Percentiles rank a stretch among this genome's conserved stretches.
phyloP scores from a whole-genome alignment of 2,888 invertebrate species.

The Chaitophorus viminalis region DNA sequence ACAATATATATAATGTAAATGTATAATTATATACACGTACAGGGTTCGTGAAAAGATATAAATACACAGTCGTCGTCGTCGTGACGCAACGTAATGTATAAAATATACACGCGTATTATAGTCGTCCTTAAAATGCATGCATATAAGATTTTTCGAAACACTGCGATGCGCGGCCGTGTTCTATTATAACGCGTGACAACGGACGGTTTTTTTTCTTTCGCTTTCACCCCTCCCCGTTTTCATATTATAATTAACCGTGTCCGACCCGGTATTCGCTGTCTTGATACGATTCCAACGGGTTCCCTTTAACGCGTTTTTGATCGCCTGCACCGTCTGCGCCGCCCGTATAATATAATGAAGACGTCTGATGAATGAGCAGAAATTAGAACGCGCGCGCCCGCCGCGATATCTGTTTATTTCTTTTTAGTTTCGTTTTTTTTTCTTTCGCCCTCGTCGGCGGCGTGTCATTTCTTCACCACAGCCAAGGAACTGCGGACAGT shows the following conservation, averaged over 20 bases:
- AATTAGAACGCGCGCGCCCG: background rate
- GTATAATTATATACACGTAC: background rate
- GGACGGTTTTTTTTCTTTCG: background rate
- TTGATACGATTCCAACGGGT: slow-evolving; percentile 60
- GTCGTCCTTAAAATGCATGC: no score
- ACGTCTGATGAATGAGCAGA: slow-evolving; percentile 45
- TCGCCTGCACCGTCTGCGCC: slow-evolving; percentile 27
- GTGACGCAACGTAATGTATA: background rate
- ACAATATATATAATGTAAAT: no score
- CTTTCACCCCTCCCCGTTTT: background rate
- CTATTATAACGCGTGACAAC: background rate
- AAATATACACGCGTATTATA: no score
- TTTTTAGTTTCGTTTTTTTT: background rate
- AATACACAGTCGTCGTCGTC: background rate
- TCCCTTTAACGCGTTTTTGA: slow-evolving; percentile 59
- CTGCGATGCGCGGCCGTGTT: background rate
- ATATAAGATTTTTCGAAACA: background rate
- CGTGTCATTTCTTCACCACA: background rate
- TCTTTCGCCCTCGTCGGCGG: no score
- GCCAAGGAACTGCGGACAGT: no score
- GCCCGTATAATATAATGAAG: slow-evolving; percentile 56
- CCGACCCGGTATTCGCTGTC: background rate
- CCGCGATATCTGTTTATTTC: slow-evolving; percentile 8
- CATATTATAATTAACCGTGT: slow-evolving; percentile 29
- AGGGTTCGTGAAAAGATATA: background rate